These are phyloP conservation scores for Epicampocera succincta DNA, from an alignment of 2,888 invertebrate species.

Conservation along the genomic window DNA sequence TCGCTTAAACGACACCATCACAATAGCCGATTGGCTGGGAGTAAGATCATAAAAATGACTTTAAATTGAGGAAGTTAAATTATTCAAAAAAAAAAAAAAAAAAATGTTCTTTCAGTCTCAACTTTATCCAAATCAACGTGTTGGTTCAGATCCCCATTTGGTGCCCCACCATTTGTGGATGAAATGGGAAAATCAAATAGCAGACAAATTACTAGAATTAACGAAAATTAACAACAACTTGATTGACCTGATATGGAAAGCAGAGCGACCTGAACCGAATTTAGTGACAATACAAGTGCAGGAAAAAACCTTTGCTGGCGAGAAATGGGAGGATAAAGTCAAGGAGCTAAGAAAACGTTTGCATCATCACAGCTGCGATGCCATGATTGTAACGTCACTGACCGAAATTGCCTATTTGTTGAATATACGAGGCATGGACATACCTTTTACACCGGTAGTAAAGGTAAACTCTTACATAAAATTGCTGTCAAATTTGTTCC, in stretches of 20 bases:
- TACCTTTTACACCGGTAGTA: conserved; percentile 90
- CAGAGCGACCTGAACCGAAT: conserved; percentile 84
- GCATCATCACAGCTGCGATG: conserved; percentile 85
- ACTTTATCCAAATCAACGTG: conserved; percentile 82
- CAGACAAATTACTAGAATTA: conserved; percentile 74
- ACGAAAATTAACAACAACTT: conserved; percentile 84
- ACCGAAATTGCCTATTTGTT: conserved; percentile 95
- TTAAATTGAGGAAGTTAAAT: too few species aligned
- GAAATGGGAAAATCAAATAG: conserved; percentile 83
- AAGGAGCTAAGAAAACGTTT: conserved; percentile 85
- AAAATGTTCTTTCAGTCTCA: conserved; percentile 72
- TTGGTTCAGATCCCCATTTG: conserved; percentile 89
- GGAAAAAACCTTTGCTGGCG: conserved; percentile 84
- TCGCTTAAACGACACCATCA: conserved; percentile 86
- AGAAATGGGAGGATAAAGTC: conserved; percentile 89
- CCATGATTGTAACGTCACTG: conserved; percentile 91
- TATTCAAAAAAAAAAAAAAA: background rate
- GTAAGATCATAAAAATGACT: conserved; percentile 73
- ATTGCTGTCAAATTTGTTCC: background rate
- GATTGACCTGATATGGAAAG: conserved; percentile 90
- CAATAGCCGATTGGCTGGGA: conserved; percentile 87
- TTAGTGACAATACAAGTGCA: conserved; percentile 84
- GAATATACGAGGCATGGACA: conserved; percentile 93
- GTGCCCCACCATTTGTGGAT: conserved; percentile 87
- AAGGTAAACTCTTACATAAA: conserved; percentile 82